These are phyloP conservation scores for Anthopleura xanthogrammica DNA, from an alignment of 92 coral and sea anemone genomes.

Conservation along the genomic window DNA sequence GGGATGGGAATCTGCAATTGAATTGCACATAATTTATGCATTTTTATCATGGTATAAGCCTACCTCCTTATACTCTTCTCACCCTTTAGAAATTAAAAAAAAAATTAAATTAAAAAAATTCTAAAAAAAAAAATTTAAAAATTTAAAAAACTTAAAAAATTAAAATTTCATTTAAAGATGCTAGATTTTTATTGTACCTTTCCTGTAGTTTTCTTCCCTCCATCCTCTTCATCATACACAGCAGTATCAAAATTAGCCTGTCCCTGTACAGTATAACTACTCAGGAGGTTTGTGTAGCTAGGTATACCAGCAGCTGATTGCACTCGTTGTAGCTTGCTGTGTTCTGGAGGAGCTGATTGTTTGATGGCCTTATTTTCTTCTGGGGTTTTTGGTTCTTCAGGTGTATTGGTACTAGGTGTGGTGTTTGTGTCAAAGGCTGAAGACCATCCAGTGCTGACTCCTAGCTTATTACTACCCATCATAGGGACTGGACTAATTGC, in stretches of 20 bases:
- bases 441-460: conserved; percentile 91
- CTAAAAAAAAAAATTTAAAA: no score
- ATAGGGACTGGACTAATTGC: conserved; percentile 71
- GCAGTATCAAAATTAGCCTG: conserved; percentile 68
- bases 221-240: conserved; percentile 47
- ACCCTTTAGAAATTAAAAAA: no score
- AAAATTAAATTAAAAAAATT: no score
- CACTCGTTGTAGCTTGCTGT: background rate
- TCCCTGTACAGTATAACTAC: conserved; percentile 80
- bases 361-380: conserved; percentile 18
- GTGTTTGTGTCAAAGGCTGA: conserved; percentile 72
- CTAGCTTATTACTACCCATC: conserved; percentile 90
- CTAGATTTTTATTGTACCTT: background rate
- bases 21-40: background rate
- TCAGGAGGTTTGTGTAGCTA: conserved; percentile 80
- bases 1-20: conserved; percentile 18
- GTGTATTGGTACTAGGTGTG: background rate
- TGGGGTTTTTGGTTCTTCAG: conserved; percentile 22
- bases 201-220: background rate
- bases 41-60: no score
- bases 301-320: conserved; percentile 30
- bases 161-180: background rate
- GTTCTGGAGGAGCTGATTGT: background rate
- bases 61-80: no score
- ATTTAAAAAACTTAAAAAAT: no score